Percentiles rank a stretch among this genome's conserved stretches.
Conservation (phyloP, 2,113 vertebrate genomes). For the Cyanoliseus patagonus region DNA sequence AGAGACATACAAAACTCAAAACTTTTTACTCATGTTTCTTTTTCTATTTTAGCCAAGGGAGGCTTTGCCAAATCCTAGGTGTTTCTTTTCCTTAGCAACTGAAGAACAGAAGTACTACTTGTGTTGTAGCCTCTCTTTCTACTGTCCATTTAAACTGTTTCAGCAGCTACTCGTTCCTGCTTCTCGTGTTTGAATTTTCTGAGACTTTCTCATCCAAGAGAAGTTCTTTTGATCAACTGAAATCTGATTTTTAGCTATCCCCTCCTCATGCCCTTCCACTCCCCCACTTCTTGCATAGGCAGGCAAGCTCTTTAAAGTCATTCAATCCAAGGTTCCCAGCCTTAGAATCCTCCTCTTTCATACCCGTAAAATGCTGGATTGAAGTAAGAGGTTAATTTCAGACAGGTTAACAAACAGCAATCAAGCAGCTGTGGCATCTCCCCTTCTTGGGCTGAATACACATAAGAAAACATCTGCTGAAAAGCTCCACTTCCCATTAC, state of each 20-base stretch:
- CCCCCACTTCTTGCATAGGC: fast-evolving
- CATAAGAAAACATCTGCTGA: neutral
- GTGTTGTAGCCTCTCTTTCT: neutral
- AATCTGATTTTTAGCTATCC: neutral
- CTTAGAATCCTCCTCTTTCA: neutral
- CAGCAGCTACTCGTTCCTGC: neutral
- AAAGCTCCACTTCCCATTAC: neutral
- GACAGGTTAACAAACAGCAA: neutral
- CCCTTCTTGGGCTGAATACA: neutral
- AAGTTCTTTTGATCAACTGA: neutral
- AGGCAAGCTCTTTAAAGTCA: neutral
- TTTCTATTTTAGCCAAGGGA: neutral
- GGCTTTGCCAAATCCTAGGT: neutral
- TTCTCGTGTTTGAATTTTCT: neutral
- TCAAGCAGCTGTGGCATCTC: fast-evolving
- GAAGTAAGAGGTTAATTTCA: neutral
- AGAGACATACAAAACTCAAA: neutral
- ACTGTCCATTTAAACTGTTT: neutral
- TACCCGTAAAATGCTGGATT: neutral
- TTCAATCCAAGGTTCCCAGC: neutral
- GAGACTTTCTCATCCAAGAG: neutral
- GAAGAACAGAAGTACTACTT: neutral
- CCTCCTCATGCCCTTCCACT: neutral
- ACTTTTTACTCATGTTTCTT: neutral
- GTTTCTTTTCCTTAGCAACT: neutral